Percentiles rank a stretch among this genome's conserved stretches.
phyloP scores from a whole-genome alignment of 1,140 invertebrate species.

The Reticulitermes speratus region DNA sequence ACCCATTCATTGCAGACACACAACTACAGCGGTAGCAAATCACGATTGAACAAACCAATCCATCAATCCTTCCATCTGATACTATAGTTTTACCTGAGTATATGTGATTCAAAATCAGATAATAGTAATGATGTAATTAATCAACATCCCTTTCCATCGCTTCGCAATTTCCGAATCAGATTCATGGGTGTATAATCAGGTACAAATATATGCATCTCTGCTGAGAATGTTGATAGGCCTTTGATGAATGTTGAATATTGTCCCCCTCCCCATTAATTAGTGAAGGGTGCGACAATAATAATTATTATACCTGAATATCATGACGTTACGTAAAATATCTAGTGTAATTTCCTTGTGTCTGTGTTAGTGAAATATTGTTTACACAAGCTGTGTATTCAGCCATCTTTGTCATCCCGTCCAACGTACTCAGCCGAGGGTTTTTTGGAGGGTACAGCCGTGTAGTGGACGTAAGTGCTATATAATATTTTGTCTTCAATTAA shows the following conservation, averaged over 20 bases:
- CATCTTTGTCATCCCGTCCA: too few species aligned
- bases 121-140: background rate
- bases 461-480: too few species aligned
- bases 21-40: background rate
- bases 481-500: too few species aligned
- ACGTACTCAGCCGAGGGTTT: too few species aligned
- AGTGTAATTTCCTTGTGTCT: background rate
- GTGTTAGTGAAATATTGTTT: background rate
- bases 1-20: background rate
- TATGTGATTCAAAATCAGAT: conserved; percentile 14
- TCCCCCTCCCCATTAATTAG: background rate
- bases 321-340: background rate
- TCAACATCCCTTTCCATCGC: background rate
- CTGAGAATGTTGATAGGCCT: background rate
- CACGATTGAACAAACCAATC: conserved; percentile 11
- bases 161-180: conserved; percentile 5
- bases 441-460: too few species aligned
- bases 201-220: background rate
- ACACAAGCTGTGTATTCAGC: background rate
- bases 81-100: background rate
- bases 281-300: background rate
- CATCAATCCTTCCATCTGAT: conserved; percentile 10
- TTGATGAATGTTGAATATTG: background rate
- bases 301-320: background rate
- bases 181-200: conserved; percentile 12